Evolutionary conservation across 2,113 vertebrate genomes (phyloP).

Genomic region (Pipra filicauda): DNA sequence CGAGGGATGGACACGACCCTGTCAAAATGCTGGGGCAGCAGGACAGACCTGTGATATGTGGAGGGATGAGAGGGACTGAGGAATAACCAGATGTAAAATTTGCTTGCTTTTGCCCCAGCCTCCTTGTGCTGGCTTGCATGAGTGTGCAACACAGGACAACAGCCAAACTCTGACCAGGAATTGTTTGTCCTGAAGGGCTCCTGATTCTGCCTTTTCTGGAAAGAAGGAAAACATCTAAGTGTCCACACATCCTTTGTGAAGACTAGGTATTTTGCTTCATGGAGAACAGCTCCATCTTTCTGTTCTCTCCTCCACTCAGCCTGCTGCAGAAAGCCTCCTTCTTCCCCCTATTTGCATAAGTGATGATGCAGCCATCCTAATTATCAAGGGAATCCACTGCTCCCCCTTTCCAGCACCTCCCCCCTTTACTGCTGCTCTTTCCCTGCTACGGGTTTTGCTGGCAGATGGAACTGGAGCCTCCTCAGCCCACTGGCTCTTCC

Average conservation of each 20-base stretch:
- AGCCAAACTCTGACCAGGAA: not conserved
- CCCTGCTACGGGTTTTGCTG: conserved; percentile 22
- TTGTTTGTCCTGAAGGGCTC: not conserved
- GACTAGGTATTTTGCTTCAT: not conserved
- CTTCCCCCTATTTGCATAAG: conserved; percentile 37
- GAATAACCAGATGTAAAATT: not conserved
- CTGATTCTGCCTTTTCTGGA: not conserved
- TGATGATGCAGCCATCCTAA: conserved; percentile 46
- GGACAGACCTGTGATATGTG: not conserved
- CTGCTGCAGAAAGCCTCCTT: not conserved
- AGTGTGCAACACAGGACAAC: not conserved
- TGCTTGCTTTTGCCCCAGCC: not conserved
- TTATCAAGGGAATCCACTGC: conserved; percentile 26
- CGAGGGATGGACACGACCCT: not conserved
- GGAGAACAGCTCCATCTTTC: not conserved
- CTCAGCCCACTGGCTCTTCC: conserved; percentile 65
- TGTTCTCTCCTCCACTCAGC: not conserved
- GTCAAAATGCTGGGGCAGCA: not conserved
- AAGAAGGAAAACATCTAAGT: not conserved
- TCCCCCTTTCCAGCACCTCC: conserved; percentile 15
- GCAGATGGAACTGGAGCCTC: conserved; percentile 59
- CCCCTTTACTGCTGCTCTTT: conserved; percentile 57
- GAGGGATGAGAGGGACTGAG: not conserved
- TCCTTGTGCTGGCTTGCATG: not conserved
- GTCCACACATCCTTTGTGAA: not conserved